phyloP scores from a whole-genome alignment of 2,113 vertebrate genomes.

The Xenopus tropicalis region DNA sequence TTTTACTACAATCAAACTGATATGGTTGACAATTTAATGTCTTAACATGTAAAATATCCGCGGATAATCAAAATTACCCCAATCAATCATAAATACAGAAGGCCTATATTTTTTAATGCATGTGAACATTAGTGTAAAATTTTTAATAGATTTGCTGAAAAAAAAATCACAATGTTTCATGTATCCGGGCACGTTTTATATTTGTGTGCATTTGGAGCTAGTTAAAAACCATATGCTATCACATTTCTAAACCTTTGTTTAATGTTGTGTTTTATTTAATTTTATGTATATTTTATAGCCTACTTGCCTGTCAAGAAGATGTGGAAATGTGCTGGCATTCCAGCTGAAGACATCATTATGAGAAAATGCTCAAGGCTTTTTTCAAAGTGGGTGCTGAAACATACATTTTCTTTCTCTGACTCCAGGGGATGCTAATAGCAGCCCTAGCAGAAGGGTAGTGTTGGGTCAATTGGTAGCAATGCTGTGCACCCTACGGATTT shows the following conservation, averaged over 20 bases:
- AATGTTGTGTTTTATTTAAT: slow-evolving; percentile 69
- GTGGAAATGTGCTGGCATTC: slow-evolving; percentile 64
- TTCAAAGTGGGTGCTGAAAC: slow-evolving; percentile 62
- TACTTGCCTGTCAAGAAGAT: slow-evolving; percentile 63
- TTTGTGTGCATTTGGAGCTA: slow-evolving; percentile 54
- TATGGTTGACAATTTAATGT: slow-evolving; percentile 81
- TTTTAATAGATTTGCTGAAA: slow-evolving; percentile 53
- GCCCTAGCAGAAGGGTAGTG: slow-evolving; percentile 53
- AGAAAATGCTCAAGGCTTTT: slow-evolving; percentile 68
- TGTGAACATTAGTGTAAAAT: slow-evolving; percentile 59
- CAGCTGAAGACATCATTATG: slow-evolving; percentile 64
- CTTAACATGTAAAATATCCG: slow-evolving; percentile 77
- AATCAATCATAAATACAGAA: slow-evolving; percentile 74
- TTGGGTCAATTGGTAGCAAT: slow-evolving; percentile 55
- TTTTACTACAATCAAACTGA: slow-evolving; percentile 82
- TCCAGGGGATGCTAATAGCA: slow-evolving; percentile 63
- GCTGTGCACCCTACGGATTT: slow-evolving; percentile 46
- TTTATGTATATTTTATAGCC: slow-evolving; percentile 65
- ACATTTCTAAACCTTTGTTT: slow-evolving; percentile 63
- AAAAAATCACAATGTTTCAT: slow-evolving; percentile 52
- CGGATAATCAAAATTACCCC: slow-evolving; percentile 73
- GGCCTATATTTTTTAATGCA: slow-evolving; percentile 62
- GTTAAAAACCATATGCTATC: slow-evolving; percentile 49
- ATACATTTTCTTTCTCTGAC: slow-evolving; percentile 58
- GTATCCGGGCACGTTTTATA: slow-evolving; percentile 48